Percentiles rank a stretch among this genome's conserved stretches.
Evolutionary conservation across 37 sponge, comb jelly and placozoan genomes (phyloP).

Genomic region (Mnemiopsis leidyi): DNA sequence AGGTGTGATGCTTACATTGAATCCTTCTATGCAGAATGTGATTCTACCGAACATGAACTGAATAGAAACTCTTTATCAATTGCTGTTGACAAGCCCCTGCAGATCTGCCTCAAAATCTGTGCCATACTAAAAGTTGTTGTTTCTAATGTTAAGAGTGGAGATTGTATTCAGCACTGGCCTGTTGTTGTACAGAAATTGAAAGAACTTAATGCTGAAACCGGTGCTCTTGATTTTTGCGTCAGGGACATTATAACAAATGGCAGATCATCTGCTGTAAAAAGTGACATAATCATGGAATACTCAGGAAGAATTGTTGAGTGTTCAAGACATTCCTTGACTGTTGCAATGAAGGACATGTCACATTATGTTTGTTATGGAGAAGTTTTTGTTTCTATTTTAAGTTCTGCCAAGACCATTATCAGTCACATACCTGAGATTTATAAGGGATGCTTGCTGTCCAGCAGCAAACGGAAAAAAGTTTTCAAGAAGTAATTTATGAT

Average conservation of each 20-base stretch:
- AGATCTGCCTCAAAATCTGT: not conserved
- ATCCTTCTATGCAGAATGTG: conserved; percentile 22
- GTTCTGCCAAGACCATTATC: not conserved
- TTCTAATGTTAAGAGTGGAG: not conserved
- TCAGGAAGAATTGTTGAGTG: not conserved
- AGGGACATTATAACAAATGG: not conserved
- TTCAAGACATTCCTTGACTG: conserved; percentile 23
- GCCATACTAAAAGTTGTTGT: not conserved
- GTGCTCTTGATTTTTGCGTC: not conserved
- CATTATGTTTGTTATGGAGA: conserved; percentile 42
- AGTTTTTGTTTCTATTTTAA: not conserved
- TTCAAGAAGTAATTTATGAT: conserved; percentile 5
- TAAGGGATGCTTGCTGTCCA: not conserved
- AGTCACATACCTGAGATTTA: conserved; percentile 7
- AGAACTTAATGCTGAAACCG: not conserved
- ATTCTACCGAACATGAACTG: conserved; percentile 14
- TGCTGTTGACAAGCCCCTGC: not conserved
- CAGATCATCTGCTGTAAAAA: not conserved
- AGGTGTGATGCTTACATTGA: conserved; percentile 66
- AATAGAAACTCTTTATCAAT: not conserved
- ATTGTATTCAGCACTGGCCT: conserved; percentile 2
- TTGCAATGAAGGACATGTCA: conserved; percentile 21
- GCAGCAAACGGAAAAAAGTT: conserved; percentile 33
- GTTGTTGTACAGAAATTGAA: conserved; percentile 11
- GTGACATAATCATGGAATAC: not conserved